Evolutionary conservation across 2,888 invertebrate species (phyloP).

Genomic region (Luperina nickerlii): DNA sequence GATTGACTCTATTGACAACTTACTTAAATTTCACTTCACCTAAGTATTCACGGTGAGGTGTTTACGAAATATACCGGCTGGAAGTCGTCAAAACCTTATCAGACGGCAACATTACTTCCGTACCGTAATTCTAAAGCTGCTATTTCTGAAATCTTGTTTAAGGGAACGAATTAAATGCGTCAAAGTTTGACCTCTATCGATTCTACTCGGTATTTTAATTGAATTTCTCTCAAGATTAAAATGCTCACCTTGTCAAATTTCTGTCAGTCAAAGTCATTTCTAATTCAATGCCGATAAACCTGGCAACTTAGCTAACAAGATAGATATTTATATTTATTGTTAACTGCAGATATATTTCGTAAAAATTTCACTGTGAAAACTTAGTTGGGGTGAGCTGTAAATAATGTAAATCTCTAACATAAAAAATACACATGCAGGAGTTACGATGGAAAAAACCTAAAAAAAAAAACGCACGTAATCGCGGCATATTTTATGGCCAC

Average conservation of each 20-base stretch:
- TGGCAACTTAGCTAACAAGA: no score
- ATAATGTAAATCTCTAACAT: background rate
- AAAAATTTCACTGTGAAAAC: no score
- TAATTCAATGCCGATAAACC: background rate
- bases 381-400: no score
- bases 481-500: conserved; percentile 28
- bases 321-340: no score
- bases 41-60: no score
- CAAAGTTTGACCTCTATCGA: background rate
- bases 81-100: no score
- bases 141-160: background rate
- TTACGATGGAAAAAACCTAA: background rate
- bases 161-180: background rate
- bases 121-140: background rate
- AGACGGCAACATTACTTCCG: background rate
- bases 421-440: background rate
- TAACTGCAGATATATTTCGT: no score
- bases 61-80: no score
- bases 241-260: background rate
- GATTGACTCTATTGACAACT: no score
- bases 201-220: background rate
- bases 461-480: background rate
- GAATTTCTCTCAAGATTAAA: background rate
- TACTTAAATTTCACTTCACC: no score
- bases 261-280: background rate